A percentile compares a stretch with the other conserved stretches of the same genome.
Evolutionary conservation across 2,113 vertebrate species (phyloP).

Genomic region (Indri indri): DNA sequence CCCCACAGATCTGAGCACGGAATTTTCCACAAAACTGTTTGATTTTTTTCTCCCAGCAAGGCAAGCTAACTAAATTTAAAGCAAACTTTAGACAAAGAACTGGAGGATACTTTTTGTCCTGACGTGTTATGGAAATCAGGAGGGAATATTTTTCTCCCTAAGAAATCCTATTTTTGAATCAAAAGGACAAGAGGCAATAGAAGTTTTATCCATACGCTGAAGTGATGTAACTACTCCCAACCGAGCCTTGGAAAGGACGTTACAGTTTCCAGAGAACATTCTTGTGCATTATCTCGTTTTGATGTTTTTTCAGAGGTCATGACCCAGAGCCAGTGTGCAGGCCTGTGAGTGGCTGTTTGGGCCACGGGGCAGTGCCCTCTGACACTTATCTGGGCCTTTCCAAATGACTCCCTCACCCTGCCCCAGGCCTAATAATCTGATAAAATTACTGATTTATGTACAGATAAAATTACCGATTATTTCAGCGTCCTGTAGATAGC

Average conservation of each 20-base stretch:
- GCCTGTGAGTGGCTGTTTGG: background rate
- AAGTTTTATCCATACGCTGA: background rate
- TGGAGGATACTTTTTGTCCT: background rate
- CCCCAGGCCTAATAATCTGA: background rate
- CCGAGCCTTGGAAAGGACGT: background rate
- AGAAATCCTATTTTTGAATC: background rate
- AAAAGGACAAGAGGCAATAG: background rate
- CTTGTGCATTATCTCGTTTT: accelerated
- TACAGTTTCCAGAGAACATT: background rate
- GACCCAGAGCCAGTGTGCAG: accelerated
- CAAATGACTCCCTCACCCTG: no score
- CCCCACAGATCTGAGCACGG: background rate
- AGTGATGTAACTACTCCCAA: accelerated
- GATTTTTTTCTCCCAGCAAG: background rate
- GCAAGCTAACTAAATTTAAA: constrained; percentile 31
- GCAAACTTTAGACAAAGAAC: constrained; percentile 42
- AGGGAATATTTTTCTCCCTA: background rate
- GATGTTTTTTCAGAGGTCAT: background rate
- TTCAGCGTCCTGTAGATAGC: no score
- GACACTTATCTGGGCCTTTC: background rate
- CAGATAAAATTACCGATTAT: background rate
- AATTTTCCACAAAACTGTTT: constrained; percentile 4
- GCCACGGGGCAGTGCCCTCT: accelerated
- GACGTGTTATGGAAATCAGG: background rate
- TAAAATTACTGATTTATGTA: background rate